phyloP scores from a whole-genome alignment of 2,113 vertebrate genomes.

The Nanger granti region DNA sequence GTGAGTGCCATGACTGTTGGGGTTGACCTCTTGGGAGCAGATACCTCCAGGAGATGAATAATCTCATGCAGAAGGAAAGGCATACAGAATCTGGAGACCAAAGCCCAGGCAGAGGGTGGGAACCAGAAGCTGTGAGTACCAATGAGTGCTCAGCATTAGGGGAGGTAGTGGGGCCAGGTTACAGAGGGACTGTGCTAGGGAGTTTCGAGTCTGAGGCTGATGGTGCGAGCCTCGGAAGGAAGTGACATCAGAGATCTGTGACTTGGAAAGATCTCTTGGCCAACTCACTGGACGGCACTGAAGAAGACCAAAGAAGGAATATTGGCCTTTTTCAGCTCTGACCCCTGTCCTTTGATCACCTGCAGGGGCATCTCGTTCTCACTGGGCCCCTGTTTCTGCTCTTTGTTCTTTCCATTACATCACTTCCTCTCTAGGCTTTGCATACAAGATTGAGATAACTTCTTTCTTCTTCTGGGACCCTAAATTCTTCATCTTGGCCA shows the following conservation, averaged over 20 bases:
- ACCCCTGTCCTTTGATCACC: background rate
- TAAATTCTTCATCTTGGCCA: background rate
- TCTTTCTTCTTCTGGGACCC: background rate
- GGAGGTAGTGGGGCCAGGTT: no score
- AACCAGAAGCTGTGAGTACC: no score
- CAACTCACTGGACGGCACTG: background rate
- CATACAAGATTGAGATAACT: background rate
- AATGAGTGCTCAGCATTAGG: fast-evolving
- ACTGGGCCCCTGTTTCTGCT: background rate
- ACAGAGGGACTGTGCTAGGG: fast-evolving
- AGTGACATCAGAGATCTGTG: no score
- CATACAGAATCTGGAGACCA: background rate
- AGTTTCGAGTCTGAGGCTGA: background rate
- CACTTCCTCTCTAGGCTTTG: background rate
- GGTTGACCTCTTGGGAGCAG: background rate
- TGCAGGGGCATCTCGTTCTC: fast-evolving
- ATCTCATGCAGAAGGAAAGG: no score
- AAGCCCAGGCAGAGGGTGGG: background rate
- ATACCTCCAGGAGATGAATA: background rate
- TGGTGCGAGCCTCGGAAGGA: background rate
- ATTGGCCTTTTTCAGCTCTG: background rate
- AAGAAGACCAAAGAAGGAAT: background rate
- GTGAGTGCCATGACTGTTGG: background rate
- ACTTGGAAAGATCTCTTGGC: background rate
- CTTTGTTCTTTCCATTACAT: no score